A percentile compares a stretch with the other conserved stretches of the same genome.
Evolutionary conservation across 2,888 invertebrate genomes (phyloP).

Genomic region (Noctua pronuba): DNA sequence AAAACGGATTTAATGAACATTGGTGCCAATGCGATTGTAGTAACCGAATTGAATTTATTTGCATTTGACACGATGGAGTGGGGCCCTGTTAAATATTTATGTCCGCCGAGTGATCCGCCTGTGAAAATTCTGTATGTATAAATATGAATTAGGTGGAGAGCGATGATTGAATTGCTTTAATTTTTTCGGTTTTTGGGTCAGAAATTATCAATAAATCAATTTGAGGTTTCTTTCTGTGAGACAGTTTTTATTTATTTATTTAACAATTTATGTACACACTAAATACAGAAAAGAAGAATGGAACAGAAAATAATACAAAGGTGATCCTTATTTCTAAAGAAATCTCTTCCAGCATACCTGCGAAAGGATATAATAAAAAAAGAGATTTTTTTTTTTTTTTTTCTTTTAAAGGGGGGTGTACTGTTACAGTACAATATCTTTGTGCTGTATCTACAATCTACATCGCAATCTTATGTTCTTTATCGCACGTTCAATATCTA

Average conservation of each 20-base stretch:
- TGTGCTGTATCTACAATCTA: too few relatives aligned
- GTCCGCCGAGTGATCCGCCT: slow-evolving; percentile 44
- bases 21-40: slow-evolving; percentile 65
- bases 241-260: neutral
- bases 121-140: slow-evolving; percentile 65
- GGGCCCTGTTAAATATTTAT: slow-evolving; percentile 69
- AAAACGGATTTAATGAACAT: slow-evolving; percentile 68
- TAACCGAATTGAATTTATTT: slow-evolving; percentile 70
- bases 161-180: slow-evolving; percentile 3
- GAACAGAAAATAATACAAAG: too few relatives aligned
- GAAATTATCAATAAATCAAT: neutral
- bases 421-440: too few relatives aligned
- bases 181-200: neutral
- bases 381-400: too few relatives aligned
- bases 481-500: too few relatives aligned
- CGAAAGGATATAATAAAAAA: too few relatives aligned
- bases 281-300: too few relatives aligned
- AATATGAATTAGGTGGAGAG: slow-evolving; percentile 56
- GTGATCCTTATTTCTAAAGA: too few relatives aligned
- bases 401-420: too few relatives aligned
- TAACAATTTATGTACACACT: too few relatives aligned
- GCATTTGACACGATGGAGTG: slow-evolving; percentile 69
- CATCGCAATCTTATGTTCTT: too few relatives aligned
- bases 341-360: too few relatives aligned
- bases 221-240: neutral